Evolutionary conservation across 2,888 invertebrate genomes (phyloP), one percentile per base, ranked within the genome.

Genomic region (Zelleria hepariella): DNA sequence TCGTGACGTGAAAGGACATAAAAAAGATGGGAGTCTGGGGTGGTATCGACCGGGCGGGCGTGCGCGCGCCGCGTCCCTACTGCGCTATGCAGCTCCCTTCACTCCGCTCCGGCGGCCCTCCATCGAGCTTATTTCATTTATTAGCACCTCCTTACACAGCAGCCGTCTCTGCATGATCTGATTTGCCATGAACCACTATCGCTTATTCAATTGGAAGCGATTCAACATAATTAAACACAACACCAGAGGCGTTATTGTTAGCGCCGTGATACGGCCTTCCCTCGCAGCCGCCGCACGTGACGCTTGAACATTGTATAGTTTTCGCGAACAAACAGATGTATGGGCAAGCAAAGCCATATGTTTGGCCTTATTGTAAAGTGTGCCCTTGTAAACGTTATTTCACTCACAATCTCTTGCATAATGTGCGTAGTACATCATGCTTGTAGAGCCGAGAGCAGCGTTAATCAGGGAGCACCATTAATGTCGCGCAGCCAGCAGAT

Each of bases 11-110:
- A 82, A 80, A 82, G 75, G 82, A 82, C 83, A 85, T 87, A 85
- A 87, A 87, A 86, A 87, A 85, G 79, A 82, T 83, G 75, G 74
- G 81, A 85, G 86, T 85, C 84, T 86, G 84, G 82, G 78, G 78
- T 75, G 69, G 73, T 86, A 87, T 88, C 87, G 87, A 87, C 86
- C 87, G 80, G 68, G 63, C 63, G 65, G 67, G 67, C 63, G 72
- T 77, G 83, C 86, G 87, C 87, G 87, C 87, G 86, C 68, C 61
- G 61, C 60, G 61, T 62, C 61, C 55, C 59, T 64, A 62, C 66
- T 59, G 64, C 63, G 61, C 18, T 42, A 42, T 32, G 47, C 47
- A n/a, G 47, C 23, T 48, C 48, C 55, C 55, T 20, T 20, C 21
- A 55, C 32, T 20, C 7, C 27, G 26, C 53, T 53, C 7, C 15